These are phyloP conservation scores for Pongo abelii DNA, from an alignment of 2,113 vertebrate genomes.

Conservation along the genomic window DNA sequence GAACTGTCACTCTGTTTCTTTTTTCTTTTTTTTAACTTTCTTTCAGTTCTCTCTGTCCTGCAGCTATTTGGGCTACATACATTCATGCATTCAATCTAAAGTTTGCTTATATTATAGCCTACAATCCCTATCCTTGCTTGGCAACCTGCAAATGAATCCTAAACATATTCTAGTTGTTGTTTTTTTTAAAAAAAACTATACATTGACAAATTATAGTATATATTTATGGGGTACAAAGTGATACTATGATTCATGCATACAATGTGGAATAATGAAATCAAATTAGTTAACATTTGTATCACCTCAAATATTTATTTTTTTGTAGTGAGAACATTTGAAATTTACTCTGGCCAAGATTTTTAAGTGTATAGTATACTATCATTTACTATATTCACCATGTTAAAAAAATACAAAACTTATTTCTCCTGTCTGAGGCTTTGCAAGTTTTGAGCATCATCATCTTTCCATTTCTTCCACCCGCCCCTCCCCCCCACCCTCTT, in stretches of 20 bases:
- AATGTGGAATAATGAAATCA: neutral
- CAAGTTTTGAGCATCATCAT: neutral
- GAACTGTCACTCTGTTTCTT: neutral
- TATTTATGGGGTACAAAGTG: neutral
- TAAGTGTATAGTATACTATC: neutral
- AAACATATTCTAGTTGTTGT: neutral
- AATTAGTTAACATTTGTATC: neutral
- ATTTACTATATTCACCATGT: neutral
- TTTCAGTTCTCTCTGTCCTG: neutral
- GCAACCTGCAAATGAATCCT: neutral
- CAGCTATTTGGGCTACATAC: neutral
- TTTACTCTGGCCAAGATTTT: neutral
- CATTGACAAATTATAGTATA: neutral
- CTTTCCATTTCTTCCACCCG: neutral
- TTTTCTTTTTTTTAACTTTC: neutral
- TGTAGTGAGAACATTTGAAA: neutral
- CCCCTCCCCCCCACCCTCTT: fast-evolving
- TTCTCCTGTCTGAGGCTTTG: neutral
- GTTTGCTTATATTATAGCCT: neutral
- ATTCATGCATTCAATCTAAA: neutral
- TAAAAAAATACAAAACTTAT: neutral
- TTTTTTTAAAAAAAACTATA: too few relatives aligned
- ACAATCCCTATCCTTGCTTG: neutral
- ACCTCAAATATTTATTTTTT: neutral
- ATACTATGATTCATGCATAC: neutral